phyloP scores from a whole-genome alignment of 2,888 invertebrate species.

The Nipponacmea schrenckii region DNA sequence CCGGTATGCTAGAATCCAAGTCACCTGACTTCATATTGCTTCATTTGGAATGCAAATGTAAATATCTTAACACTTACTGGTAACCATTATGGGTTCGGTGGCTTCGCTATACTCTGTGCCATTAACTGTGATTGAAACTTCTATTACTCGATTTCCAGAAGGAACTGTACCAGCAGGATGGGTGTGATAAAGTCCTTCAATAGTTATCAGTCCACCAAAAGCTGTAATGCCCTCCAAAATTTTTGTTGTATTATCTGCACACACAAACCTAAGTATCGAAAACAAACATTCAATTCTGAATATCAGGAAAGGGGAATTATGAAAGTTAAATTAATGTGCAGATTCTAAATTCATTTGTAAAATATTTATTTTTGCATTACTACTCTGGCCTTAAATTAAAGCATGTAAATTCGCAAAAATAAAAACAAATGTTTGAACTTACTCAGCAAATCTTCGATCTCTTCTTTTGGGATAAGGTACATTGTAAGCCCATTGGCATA shows the following conservation, averaged over 20 bases:
- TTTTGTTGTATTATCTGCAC: slow-evolving; percentile 14
- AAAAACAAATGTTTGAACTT: background rate
- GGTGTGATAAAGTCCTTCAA: slow-evolving; percentile 18
- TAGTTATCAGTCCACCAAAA: slow-evolving; percentile 14
- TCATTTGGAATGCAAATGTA: no score
- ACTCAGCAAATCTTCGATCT: slow-evolving; percentile 9
- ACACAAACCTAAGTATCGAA: slow-evolving; percentile 1
- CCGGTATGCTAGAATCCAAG: no score
- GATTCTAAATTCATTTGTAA: no score
- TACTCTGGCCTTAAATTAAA: no score
- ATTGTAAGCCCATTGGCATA: slow-evolving; percentile 22
- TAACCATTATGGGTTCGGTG: slow-evolving; percentile 31
- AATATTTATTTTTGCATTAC: no score
- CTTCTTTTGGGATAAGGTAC: slow-evolving; percentile 12
- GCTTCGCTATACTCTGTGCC: slow-evolving; percentile 13
- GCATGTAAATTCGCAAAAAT: background rate
- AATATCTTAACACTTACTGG: slow-evolving; percentile 25
- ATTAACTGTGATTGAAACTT: slow-evolving; percentile 19
- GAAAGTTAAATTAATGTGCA: no score
- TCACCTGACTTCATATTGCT: no score
- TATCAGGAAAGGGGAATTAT: no score
- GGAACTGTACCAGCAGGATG: slow-evolving; percentile 22
- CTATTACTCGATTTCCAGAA: slow-evolving; percentile 22
- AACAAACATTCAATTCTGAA: background rate
- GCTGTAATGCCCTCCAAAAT: background rate